Evolutionary conservation across 2,888 invertebrate species (phyloP), one percentile per base, ranked within the genome.

Genomic region (Drosophila bunnanda): DNA sequence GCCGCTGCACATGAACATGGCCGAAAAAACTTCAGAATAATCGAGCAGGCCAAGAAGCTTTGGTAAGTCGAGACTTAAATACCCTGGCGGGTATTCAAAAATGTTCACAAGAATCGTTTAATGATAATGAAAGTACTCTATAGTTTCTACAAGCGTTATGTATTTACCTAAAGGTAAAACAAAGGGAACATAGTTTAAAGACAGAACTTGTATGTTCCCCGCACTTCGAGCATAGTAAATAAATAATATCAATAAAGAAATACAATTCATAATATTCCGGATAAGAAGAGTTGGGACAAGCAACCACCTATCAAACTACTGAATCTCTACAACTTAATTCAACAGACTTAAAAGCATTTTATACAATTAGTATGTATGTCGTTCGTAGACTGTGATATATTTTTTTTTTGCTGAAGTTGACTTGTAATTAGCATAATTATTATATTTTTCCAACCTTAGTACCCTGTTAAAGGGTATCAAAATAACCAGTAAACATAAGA

Each of bases 1-100:
- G 75, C 66, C 76, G 79, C 15, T 56, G 65, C 78, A 65, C 76
- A 61, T 57, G 75, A 64, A 78, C 52, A 76, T 79, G 72, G 68
- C 66, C 76, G 46, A 59, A 68, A 67, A 72, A 56, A 48, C 48
- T 64, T 25, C 52, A 52, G 32, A 53, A 61, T 52, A 52, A 59
- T 60, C 39, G 39, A 59, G 59, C 41, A 38, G 59, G 59, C 59
- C 39, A 60, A 4, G 25, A 12, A 32, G 10, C 22, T 2, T 25
- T 7, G 13, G 12, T 25, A 5, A 13, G 22, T 17, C 32, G 41
- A 41, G 22, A 5, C n/a, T 10, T 22, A 32, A 17, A 59, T 60
- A 60, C 59, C 17, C 59, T 60, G 50, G 22, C 32, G 15, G 32
- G 10, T 52, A 52, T 22, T 22, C 32, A 9, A 9, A 32, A 32